Base-by-base conservation (phyloP, 2,888 invertebrate species). In the Amphipoea oculea region DNA sequence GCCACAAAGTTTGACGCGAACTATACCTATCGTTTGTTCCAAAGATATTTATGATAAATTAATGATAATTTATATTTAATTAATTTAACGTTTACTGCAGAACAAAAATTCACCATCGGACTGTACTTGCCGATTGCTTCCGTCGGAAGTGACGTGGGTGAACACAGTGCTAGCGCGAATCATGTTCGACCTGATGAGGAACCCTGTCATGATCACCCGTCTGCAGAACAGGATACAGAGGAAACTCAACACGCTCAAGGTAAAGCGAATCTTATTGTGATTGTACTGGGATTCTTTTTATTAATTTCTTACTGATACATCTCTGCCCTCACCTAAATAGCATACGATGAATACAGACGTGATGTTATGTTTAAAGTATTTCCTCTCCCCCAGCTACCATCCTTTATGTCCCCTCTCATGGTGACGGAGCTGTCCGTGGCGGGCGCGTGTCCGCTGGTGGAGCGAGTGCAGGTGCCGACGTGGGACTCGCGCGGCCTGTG, bases 401-500 rank as follows among this genome's bases (percentile, higher is more conserved):
- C 98, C 90, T 99, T 99, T 95, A 98, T 99, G 97, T 98, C 99
- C 85, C 98, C 98, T 87, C 97, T 99, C 75, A 95, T 97, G 72
- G 97, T 99, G 86, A 98, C 98, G 57, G 98, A 98, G 91, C 95
- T 99, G 88, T 98, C 98, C 68, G 97, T 99, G 88, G 98, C 98
- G 63, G 97, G 97, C 85, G 97, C 97, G 57, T 97, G 98, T 40
- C 98, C 98, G 36, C 94, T 97, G 48, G 97, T 98, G 86, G 97
- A 97, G 86, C 97, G 97, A 72, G 97, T 98, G 75, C 95, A 97
- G 29, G 95, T 97, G 83, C 99, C 99, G 0, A 94, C 97, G 67
- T 94, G 98, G 84, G 98, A 99, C 95, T 98, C 98, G 87, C 97
- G 98, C 91, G 99, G 99, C 62, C 96, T 99, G 77, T 99, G 99